Evolutionary conservation across 2,888 invertebrate species (phyloP), one percentile per base, ranked within the genome.

Genomic region (Pyrocoelia pectoralis): DNA sequence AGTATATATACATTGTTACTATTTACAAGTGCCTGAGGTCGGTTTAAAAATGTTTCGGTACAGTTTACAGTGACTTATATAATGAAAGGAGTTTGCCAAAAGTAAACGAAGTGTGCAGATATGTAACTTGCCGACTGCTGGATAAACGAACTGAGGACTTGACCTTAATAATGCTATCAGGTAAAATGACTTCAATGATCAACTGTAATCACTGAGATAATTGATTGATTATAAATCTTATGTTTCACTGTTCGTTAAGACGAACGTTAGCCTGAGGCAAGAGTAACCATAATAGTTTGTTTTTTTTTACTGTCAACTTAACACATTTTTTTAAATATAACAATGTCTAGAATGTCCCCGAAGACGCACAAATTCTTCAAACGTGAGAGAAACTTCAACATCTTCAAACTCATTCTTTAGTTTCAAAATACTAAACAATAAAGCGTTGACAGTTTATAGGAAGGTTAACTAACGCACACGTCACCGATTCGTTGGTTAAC

Each of bases 121-220:
- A 80, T 77, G 79, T 76, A 78, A 80, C 80, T 81, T 81, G 81
- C 77, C 78, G 78, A 80, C 79, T 80, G 80, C 78, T 81, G 80
- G 79, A 78, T 79, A 75, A 73, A 76, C 58, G 62, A 77, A 79
- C 74, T 73, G 74, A 79, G 76, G 76, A 78, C 77, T 79, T 79
- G 79, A 77, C 76, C 73, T 77, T 68, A 68, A 71, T 62, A 66
- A 66, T 59, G 58, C 73, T 73, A 76, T 79, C 79, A 79, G 79
- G 79, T 79, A 78, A 73, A 74, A 72, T 73, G 70, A 72, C 70
- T 68, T 70, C 70, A 70, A 72, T 72, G 72, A 73, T 72, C 70
- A 70, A 71, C 72, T 70, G 70, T 68, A 68, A 77, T 78, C 79
- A 78, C 79, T 79, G 78, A 72, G 66, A 74, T 77, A 79, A 79